Conservation (phyloP, 1,140 invertebrate species). For the Drosophila mojavensis region DNA sequence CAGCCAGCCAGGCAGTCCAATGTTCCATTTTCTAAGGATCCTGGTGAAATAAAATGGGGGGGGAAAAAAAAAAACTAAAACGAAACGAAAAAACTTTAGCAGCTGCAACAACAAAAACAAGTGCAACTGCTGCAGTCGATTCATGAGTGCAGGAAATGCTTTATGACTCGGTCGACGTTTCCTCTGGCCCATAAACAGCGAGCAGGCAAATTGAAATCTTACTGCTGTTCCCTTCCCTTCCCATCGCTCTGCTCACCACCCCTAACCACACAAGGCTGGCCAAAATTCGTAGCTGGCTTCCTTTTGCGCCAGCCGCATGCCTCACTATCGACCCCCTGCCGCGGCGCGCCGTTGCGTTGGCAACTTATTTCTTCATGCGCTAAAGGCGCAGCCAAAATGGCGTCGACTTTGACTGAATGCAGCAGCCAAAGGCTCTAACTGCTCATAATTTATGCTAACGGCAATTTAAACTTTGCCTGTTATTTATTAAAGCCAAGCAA, state of each 20-base stretch:
- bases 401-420: slow-evolving; percentile 63
- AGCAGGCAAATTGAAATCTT: slow-evolving; percentile 75
- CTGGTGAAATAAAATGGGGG: slow-evolving; percentile 30
- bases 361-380: slow-evolving; percentile 8
- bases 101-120: slow-evolving; percentile 12
- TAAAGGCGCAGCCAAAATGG: slow-evolving; percentile 48
- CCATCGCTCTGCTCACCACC: too few species aligned
- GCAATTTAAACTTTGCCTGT: slow-evolving; percentile 79
- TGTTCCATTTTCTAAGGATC: slow-evolving; percentile 71
- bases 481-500: slow-evolving; percentile 72
- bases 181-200: slow-evolving; percentile 61
- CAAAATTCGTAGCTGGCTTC: slow-evolving; percentile 27
- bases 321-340: not conserved
- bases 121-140: slow-evolving; percentile 51
- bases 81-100: slow-evolving; percentile 54
- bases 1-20: slow-evolving; percentile 33
- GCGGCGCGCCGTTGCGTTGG: not conserved
- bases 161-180: slow-evolving; percentile 72
- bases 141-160: slow-evolving; percentile 79
- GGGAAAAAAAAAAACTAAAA: slow-evolving; percentile 31
- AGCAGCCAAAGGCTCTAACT: slow-evolving; percentile 64
- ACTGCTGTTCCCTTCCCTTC: slow-evolving; percentile 21
- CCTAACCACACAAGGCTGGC: slow-evolving; percentile 9
- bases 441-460: slow-evolving; percentile 81
- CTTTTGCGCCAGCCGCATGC: not conserved